Conservation (phyloP, 2,888 invertebrate genomes). For the Acanthosoma haemorrhoidale region DNA sequence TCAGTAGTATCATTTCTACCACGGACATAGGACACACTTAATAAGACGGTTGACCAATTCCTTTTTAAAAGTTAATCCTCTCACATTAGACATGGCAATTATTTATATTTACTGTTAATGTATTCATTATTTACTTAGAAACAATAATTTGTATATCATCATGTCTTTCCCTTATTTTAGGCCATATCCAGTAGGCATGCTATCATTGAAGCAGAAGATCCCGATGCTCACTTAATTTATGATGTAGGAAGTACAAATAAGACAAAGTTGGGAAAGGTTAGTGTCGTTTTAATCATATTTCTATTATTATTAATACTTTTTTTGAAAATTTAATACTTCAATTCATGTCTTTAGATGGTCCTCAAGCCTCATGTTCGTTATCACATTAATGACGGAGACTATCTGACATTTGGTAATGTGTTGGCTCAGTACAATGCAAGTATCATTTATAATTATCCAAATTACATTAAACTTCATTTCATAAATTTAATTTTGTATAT, state of each 20-base stretch:
- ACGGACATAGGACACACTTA: too few species aligned
- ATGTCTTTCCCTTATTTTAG: slow-evolving; percentile 45
- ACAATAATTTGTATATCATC: background rate
- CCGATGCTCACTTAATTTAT: slow-evolving; percentile 47
- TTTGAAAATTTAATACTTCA: background rate
- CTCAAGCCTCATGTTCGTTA: slow-evolving; percentile 44
- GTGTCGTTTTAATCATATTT: slow-evolving; percentile 20
- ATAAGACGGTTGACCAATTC: too few species aligned
- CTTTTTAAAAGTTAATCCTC: too few species aligned
- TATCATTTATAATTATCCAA: background rate
- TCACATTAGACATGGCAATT: too few species aligned
- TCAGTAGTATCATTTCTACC: too few species aligned
- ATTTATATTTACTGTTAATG: too few species aligned
- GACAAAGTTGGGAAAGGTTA: slow-evolving; percentile 50
- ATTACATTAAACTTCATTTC: background rate
- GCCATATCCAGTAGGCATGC: slow-evolving; percentile 51
- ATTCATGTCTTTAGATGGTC: slow-evolving; percentile 41
- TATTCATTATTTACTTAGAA: too few species aligned
- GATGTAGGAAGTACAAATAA: slow-evolving; percentile 51
- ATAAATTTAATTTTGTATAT: background rate
- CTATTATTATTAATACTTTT: background rate
- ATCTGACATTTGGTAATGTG: slow-evolving; percentile 44
- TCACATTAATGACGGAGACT: slow-evolving; percentile 44
- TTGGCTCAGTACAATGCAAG: slow-evolving; percentile 41
- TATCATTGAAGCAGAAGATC: slow-evolving; percentile 48